Evolutionary conservation across 1,140 invertebrate species (phyloP).

Genomic region (Drosophila prosaltans): DNA sequence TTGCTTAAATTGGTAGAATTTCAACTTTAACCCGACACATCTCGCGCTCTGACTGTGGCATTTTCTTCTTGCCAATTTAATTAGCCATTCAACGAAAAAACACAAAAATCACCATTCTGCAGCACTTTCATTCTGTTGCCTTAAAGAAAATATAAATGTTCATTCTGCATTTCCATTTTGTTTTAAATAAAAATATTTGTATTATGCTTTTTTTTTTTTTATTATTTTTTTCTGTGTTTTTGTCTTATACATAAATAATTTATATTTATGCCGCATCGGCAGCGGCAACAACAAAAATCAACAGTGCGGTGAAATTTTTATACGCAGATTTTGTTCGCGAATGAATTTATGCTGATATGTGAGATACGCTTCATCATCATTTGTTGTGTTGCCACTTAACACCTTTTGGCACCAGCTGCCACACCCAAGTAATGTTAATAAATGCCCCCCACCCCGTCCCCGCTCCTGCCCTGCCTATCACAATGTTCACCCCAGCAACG

Average conservation of each 20-base stretch:
- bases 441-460: constrained; percentile 37
- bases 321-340: constrained; percentile 70
- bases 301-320: constrained; percentile 11
- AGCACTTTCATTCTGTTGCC: neutral
- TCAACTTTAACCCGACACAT: constrained; percentile 30
- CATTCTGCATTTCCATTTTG: constrained; percentile 14
- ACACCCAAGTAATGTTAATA: constrained; percentile 70
- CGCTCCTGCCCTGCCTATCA: neutral
- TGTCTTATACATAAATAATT: constrained; percentile 37
- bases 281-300: constrained; percentile 55
- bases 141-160: constrained; percentile 9
- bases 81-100: constrained; percentile 60
- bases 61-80: constrained; percentile 63
- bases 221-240: constrained; percentile 29
- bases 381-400: constrained; percentile 63
- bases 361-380: constrained; percentile 75
- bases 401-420: constrained; percentile 64
- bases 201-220: constrained; percentile 3
- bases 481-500: neutral
- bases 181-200: constrained; percentile 30
- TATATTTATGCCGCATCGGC: constrained; percentile 52
- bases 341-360: constrained; percentile 61
- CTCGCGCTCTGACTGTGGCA: constrained; percentile 19
- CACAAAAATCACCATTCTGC: constrained; percentile 23
- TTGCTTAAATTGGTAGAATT: constrained; percentile 55